phyloP scores from a whole-genome alignment of 1,140 invertebrate species.

The Eulimnadia texana region DNA sequence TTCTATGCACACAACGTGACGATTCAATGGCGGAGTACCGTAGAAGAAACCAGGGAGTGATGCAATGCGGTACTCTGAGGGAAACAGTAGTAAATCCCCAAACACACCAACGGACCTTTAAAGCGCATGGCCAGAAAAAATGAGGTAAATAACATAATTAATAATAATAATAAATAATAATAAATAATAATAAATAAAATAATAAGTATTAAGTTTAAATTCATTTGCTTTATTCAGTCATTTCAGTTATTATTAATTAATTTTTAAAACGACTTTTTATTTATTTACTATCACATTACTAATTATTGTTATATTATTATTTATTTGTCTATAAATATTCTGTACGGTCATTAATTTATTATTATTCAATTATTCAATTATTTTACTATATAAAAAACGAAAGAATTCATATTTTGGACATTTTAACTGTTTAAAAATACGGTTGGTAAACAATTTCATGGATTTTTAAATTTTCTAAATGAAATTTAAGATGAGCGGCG shows the following conservation, averaged over 20 bases:
- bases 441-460: constrained; percentile 1
- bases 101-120: no score
- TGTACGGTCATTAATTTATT: neutral
- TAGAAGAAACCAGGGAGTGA: no score
- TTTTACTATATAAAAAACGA: neutral
- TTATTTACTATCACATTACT: neutral
- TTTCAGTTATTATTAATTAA: neutral
- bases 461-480: constrained; percentile 3
- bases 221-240: no score
- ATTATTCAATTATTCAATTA: neutral
- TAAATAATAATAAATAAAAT: no score
- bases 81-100: neutral
- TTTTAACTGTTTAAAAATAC: neutral
- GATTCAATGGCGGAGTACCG: neutral
- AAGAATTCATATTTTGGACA: neutral
- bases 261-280: neutral
- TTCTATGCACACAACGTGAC: neutral
- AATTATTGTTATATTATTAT: no score
- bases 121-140: no score
- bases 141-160: no score
- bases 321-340: neutral
- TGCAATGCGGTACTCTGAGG: no score
- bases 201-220: no score
- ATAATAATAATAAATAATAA: no score
- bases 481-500: neutral